Evolutionary conservation across 2,113 vertebrate species (phyloP).

Genomic region (Lophochroa leadbeateri): DNA sequence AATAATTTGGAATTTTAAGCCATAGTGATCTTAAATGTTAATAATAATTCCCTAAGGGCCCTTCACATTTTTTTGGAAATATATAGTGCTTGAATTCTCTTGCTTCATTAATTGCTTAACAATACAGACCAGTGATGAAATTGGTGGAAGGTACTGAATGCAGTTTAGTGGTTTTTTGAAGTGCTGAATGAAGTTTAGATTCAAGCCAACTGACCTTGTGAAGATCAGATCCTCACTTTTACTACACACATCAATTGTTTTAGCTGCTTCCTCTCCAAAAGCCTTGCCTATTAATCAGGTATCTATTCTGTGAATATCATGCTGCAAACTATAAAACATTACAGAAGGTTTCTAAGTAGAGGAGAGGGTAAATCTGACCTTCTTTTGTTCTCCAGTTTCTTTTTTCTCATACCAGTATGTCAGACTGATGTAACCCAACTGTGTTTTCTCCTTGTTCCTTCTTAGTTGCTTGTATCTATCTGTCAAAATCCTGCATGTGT

Average conservation of each 20-base stretch:
- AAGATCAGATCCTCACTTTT: background rate
- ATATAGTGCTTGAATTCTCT: background rate
- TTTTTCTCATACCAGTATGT: background rate
- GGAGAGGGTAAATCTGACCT: background rate
- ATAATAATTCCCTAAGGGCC: background rate
- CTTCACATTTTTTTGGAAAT: background rate
- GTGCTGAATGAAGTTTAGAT: background rate
- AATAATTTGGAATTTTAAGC: background rate
- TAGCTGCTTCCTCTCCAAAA: background rate
- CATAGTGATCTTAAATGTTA: background rate
- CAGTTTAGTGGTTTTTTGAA: background rate
- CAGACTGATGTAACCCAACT: background rate
- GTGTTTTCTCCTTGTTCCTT: background rate
- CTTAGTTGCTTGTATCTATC: background rate
- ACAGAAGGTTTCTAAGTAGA: background rate
- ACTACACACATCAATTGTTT: background rate
- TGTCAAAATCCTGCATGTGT: background rate
- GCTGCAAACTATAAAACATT: background rate
- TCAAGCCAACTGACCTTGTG: background rate
- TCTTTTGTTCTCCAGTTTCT: background rate
- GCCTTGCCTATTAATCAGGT: background rate
- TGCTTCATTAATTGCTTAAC: background rate
- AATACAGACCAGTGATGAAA: background rate
- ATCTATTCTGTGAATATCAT: background rate
- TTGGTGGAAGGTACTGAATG: background rate